Conservation (phyloP, 2,888 invertebrate species). For the Synergus japonicus region DNA sequence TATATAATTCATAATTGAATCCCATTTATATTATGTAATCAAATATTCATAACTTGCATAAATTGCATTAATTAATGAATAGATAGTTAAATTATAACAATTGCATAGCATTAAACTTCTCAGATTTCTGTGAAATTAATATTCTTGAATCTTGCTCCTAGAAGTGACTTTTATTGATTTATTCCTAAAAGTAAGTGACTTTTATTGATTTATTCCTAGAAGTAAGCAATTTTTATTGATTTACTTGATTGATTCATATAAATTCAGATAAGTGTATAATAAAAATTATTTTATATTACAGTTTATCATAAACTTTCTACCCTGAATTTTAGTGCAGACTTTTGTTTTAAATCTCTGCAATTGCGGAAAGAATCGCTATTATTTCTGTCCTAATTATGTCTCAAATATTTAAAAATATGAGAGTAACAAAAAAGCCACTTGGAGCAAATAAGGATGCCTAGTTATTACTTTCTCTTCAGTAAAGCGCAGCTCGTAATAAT, state of each 20-base stretch:
- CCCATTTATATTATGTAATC: not conserved
- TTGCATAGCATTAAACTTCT: not conserved
- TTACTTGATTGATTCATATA: too few relatives aligned
- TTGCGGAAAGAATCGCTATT: not conserved
- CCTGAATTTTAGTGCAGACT: not conserved
- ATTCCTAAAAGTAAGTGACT: not conserved
- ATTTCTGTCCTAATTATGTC: constrained; percentile 21
- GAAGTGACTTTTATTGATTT: not conserved
- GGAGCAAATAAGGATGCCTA: constrained; percentile 25
- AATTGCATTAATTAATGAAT: not conserved
- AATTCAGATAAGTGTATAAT: too few relatives aligned
- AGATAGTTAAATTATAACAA: not conserved
- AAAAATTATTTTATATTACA: not conserved
- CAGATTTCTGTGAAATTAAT: not conserved
- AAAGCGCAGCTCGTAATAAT: constrained; percentile 12
- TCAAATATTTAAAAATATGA: constrained; percentile 19
- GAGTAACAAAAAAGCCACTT: not conserved
- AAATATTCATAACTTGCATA: not conserved
- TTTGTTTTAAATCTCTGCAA: not conserved
- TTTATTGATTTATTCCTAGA: not conserved
- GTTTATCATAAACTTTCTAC: not conserved
- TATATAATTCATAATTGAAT: not conserved
- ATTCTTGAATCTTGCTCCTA: not conserved
- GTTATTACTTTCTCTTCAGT: constrained; percentile 31
- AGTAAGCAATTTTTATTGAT: too few relatives aligned